These are phyloP conservation scores for Stenodema calcarata DNA, from an alignment of 2,888 invertebrate genomes.

Conservation along the genomic window DNA sequence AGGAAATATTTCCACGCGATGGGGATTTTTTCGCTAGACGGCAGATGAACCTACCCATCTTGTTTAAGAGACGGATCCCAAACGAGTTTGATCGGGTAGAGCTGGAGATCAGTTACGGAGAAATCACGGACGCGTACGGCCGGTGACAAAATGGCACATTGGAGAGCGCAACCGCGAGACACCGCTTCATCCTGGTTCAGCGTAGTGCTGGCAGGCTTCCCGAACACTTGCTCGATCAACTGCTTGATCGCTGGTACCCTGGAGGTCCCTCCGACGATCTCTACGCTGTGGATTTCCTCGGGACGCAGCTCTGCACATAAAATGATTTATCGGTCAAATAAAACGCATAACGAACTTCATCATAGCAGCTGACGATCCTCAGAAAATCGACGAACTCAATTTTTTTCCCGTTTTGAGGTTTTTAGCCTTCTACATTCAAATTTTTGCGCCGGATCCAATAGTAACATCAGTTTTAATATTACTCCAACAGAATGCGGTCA, in stretches of 20 bases:
- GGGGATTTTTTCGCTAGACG: not conserved
- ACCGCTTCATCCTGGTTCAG: slow-evolving; percentile 98
- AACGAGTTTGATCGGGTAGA: slow-evolving; percentile 82
- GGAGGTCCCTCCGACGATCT: slow-evolving; percentile 94
- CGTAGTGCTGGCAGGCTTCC: slow-evolving; percentile 88
- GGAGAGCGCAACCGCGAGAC: slow-evolving; percentile 90
- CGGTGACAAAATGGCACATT: slow-evolving; percentile 97
- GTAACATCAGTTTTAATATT: too few species aligned
- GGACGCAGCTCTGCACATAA: slow-evolving; percentile 71
- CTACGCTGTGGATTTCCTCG: slow-evolving; percentile 92
- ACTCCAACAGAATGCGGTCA: too few species aligned
- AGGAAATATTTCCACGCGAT: too few species aligned
- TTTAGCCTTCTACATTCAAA: too few species aligned
- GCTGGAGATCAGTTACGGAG: slow-evolving; percentile 89
- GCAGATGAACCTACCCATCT: slow-evolving; percentile 64
- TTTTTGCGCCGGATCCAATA: too few species aligned
- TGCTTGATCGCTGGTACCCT: slow-evolving; percentile 92
- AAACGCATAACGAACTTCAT: not conserved
- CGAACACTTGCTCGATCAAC: slow-evolving; percentile 85
- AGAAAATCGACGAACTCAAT: not conserved
- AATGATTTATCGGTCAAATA: not conserved
- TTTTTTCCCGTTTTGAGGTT: too few species aligned
- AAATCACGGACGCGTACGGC: slow-evolving; percentile 97
- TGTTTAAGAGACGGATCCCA: slow-evolving; percentile 77
- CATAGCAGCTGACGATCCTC: not conserved